Conservation (phyloP, 2,113 vertebrate species). For the Pimephales promelas region DNA sequence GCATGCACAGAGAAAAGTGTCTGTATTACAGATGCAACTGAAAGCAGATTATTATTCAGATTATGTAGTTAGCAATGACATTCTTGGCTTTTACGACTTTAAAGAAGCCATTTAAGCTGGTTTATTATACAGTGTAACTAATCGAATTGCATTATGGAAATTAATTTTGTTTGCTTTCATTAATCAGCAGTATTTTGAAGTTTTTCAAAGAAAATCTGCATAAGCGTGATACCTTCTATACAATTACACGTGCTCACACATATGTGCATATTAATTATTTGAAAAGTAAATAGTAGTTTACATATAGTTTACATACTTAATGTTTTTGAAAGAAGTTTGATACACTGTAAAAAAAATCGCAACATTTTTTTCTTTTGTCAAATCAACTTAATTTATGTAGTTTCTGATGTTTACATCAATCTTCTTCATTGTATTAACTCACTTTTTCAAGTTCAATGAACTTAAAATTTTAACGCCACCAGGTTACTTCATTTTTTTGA, state of each 20-base stretch:
- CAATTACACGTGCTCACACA: too few relatives aligned
- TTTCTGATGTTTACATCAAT: too few relatives aligned
- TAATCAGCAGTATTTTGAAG: not conserved
- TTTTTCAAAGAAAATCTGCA: not conserved
- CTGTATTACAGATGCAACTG: slow-evolving; percentile 46
- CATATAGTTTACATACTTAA: not conserved
- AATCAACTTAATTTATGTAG: too few relatives aligned
- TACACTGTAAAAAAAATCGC: too few relatives aligned
- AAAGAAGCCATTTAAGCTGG: not conserved
- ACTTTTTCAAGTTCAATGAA: too few relatives aligned
- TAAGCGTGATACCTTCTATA: not conserved
- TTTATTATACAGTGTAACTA: not conserved
- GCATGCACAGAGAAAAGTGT: slow-evolving; percentile 26
- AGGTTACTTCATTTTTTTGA: too few relatives aligned
- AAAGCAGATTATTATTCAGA: slow-evolving; percentile 56
- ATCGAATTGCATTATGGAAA: not conserved
- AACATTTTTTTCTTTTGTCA: too few relatives aligned
- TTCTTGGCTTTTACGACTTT: not conserved
- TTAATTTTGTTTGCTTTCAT: not conserved
- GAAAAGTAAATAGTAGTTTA: not conserved
- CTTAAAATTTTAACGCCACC: too few relatives aligned
- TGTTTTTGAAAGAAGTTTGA: not conserved
- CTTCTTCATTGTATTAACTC: too few relatives aligned
- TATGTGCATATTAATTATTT: not conserved
- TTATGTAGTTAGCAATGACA: slow-evolving; percentile 9